Conservation (phyloP, 2,113 vertebrate species). For the Chaetura pelagica region DNA sequence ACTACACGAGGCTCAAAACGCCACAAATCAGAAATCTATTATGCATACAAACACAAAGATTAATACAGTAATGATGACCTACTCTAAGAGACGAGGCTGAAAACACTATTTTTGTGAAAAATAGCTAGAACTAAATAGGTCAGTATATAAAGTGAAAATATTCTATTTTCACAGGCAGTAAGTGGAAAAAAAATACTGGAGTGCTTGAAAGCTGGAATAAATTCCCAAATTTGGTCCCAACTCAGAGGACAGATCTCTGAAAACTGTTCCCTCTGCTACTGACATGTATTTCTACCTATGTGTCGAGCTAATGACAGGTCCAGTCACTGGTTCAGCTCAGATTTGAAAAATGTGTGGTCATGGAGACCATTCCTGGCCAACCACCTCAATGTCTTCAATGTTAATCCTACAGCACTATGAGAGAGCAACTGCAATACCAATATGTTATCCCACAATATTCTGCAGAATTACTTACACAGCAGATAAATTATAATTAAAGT, state of each 20-base stretch:
- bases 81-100: background rate
- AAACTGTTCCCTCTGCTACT: background rate
- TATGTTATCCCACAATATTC: background rate
- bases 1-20: background rate
- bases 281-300: background rate
- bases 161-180: background rate
- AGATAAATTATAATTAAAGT: constrained; percentile 46
- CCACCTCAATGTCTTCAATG: background rate
- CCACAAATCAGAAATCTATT: background rate
- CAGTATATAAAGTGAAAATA: background rate
- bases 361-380: background rate
- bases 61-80: background rate
- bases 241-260: background rate
- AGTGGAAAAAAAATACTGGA: background rate
- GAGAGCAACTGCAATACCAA: background rate
- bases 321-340: background rate
- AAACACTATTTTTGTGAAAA: background rate
- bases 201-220: background rate
- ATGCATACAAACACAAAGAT: background rate
- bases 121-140: background rate
- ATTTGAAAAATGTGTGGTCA: background rate
- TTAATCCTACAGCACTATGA: background rate
- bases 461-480: background rate
- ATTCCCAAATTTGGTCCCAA: background rate
- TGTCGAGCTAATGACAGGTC: background rate